Percentiles rank a stretch among this genome's conserved stretches.
Evolutionary conservation across 2,797 vertebrate genomes (phyloP).

Genomic region (Heterohyrax brucei): DNA sequence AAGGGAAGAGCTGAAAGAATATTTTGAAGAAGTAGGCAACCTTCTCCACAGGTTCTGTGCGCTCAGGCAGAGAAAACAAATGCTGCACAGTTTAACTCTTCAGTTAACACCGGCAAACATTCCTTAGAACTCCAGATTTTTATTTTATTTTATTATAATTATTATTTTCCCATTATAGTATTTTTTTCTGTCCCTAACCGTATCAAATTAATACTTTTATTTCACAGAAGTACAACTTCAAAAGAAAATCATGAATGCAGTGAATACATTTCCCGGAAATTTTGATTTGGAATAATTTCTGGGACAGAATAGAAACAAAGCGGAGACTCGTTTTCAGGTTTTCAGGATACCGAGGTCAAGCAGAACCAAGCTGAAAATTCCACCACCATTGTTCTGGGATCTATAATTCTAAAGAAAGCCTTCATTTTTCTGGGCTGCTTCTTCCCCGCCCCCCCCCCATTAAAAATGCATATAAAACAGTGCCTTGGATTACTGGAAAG

Average conservation of each 20-base stretch:
- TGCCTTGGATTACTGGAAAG: not conserved
- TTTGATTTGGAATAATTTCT: no score
- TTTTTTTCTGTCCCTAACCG: not conserved
- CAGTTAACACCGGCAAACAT: not conserved
- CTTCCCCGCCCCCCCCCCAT: not conserved
- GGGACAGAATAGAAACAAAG: not conserved
- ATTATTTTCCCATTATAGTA: not conserved
- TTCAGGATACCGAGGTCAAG: not conserved
- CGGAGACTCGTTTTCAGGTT: not conserved
- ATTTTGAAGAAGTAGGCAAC: not conserved
- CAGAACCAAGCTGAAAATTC: not conserved
- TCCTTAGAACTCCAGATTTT: no score
- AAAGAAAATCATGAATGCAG: not conserved
- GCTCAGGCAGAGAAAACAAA: not conserved
- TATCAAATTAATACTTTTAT: not conserved
- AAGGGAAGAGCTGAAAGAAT: not conserved
- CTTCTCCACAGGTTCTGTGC: not conserved
- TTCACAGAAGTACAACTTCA: not conserved
- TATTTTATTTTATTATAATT: no score
- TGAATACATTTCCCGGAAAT: not conserved
- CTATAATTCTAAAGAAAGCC: not conserved
- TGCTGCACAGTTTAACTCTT: not conserved
- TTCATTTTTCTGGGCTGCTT: constrained; percentile 10
- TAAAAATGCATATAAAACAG: not conserved
- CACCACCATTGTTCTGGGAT: not conserved